A percentile compares a stretch with the other conserved stretches of the same genome.
These are phyloP conservation scores for Calypte anna DNA, from an alignment of 2,113 vertebrate species.

Conservation along the genomic window DNA sequence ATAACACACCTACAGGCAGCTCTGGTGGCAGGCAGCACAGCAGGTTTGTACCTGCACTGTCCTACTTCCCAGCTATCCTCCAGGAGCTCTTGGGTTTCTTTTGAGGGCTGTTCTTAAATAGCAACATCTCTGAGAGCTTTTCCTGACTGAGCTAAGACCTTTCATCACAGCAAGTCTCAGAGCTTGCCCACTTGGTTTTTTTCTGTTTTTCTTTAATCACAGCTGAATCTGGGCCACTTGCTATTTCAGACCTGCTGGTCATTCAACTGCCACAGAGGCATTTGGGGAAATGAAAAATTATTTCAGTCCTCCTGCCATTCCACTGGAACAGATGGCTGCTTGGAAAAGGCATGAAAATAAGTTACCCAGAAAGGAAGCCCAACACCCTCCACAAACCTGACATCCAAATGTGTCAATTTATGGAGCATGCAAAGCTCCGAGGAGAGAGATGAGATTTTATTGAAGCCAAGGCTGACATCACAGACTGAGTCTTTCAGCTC, in stretches of 20 bases:
- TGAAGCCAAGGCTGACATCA: slow-evolving; percentile 90
- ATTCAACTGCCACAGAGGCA: neutral
- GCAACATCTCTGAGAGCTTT: neutral
- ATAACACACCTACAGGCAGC: neutral
- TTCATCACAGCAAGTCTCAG: neutral
- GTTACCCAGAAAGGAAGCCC: neutral
- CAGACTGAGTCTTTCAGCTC: slow-evolving; percentile 83
- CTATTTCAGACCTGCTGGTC: neutral
- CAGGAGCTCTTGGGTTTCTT: neutral
- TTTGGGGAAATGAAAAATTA: neutral
- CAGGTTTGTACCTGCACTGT: neutral
- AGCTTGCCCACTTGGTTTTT: neutral
- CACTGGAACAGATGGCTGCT: neutral
- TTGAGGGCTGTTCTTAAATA: neutral
- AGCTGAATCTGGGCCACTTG: neutral
- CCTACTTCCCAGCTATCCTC: neutral
- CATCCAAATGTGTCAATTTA: slow-evolving; percentile 87
- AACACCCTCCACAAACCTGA: slow-evolving; percentile 81
- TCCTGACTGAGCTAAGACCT: neutral
- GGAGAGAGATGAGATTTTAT: slow-evolving; percentile 84
- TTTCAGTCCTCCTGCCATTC: neutral
- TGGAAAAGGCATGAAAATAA: neutral
- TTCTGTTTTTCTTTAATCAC: neutral
- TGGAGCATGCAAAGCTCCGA: slow-evolving; percentile 82
- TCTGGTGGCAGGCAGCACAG: neutral